These are phyloP conservation scores for Agrochola circellaris DNA, from an alignment of 2,888 invertebrate species.

Conservation along the genomic window DNA sequence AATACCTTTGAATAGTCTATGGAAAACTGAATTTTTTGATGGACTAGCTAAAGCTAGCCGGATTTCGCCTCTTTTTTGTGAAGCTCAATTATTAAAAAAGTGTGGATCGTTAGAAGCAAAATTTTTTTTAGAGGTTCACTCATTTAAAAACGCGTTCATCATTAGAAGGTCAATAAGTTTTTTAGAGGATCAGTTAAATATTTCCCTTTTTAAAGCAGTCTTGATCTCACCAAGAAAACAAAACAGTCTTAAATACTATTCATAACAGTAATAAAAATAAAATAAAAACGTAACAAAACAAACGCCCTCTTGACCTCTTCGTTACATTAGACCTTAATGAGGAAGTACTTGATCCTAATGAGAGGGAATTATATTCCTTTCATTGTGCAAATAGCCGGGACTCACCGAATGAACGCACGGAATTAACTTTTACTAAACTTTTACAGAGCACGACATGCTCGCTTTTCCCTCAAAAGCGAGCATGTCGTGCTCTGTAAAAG, in stretches of 20 bases:
- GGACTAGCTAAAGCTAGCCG: neutral
- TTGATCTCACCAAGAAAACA: neutral
- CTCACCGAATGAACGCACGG: constrained; percentile 24
- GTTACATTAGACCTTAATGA: constrained; percentile 50
- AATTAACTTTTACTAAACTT: constrained; percentile 30
- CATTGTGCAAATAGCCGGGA: constrained; percentile 48
- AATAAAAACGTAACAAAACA: constrained; percentile 23
- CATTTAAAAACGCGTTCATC: too few species aligned
- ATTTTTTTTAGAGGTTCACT: too few species aligned
- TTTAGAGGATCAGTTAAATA: neutral
- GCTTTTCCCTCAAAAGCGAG: too few species aligned
- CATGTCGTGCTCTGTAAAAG: too few species aligned
- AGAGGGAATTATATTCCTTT: constrained; percentile 49
- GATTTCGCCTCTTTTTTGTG: too few species aligned
- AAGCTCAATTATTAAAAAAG: too few species aligned
- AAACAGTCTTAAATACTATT: neutral
- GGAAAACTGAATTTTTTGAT: neutral
- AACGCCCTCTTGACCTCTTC: constrained; percentile 34
- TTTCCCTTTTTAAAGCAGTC: neutral
- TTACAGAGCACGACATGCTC: constrained; percentile 15
- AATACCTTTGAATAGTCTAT: neutral
- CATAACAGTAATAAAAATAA: constrained; percentile 10
- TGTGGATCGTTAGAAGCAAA: too few species aligned
- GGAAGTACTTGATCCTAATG: constrained; percentile 58
- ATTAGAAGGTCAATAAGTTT: neutral